Evolutionary conservation across 2,113 vertebrate species (phyloP).

Genomic region (Centropus unirufus): DNA sequence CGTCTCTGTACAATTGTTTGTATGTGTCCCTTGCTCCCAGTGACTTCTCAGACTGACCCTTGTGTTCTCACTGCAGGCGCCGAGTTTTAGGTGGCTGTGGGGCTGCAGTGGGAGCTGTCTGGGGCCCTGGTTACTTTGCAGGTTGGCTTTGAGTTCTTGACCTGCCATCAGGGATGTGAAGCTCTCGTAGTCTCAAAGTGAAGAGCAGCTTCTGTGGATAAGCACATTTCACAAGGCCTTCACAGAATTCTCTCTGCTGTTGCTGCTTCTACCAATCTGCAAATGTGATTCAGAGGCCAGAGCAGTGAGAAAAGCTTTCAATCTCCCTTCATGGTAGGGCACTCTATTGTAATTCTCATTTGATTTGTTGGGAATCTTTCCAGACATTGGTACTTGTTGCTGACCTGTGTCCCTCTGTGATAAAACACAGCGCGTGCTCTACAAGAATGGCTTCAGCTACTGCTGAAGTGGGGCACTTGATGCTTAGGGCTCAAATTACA

Average conservation of each 20-base stretch:
- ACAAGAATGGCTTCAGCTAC: neutral
- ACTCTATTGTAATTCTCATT: neutral
- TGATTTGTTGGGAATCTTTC: neutral
- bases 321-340: neutral
- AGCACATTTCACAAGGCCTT: neutral
- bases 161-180: too few species aligned
- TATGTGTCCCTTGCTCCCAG: neutral
- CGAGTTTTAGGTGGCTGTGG: neutral
- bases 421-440: neutral
- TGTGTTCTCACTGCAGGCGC: neutral
- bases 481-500: neutral
- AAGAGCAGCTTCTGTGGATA: too few species aligned
- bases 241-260: conserved; percentile 3
- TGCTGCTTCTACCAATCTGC: neutral
- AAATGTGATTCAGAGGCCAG: neutral
- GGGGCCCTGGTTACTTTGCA: too few species aligned
- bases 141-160: too few species aligned
- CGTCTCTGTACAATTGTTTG: neutral
- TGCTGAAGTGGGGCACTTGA: neutral
- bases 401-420: neutral
- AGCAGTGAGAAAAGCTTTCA: neutral
- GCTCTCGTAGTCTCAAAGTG: too few species aligned
- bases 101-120: neutral
- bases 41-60: neutral
- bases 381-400: neutral